Evolutionary conservation across 2,888 invertebrate species (phyloP), one percentile per base, ranked within the genome.

Genomic region (Mongoloraphidia duomilia): DNA sequence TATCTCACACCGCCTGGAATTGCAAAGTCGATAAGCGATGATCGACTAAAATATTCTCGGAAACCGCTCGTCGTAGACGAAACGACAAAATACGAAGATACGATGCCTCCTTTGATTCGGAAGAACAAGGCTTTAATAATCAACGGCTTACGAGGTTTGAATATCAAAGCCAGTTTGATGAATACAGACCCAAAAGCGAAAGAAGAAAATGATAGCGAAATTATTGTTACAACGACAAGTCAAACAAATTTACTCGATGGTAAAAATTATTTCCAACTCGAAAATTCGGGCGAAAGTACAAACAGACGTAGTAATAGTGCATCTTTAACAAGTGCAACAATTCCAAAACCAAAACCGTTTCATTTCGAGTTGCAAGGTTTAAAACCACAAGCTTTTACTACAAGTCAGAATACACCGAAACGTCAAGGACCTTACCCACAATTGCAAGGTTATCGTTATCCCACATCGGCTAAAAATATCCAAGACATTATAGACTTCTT

Each of bases 401-500:
- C 42, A 9, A 12, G 13, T 14, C 42, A 42, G 17, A 34, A 26
- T 10, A 41, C 26, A 3, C 26, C 26, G 6, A 26, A 26, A 26
- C 26, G 26, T 26, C 26, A 26, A 26, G 26, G 26, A 26, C 26
- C 26, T 3, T 48, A 33, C 34, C 42, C 48, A 36, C 48, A 48
- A 37, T 14, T 48, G 17, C 35, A 26, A 11, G 35, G 37, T 12
- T 48, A 48, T 17, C 39, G 17, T 26, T 46, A 46, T 37, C 48
- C 48, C 13, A 11, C 12, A 10, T 36, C 42, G 8, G 36, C 43
- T 9, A 42, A 34, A 34, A 48, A 40, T 36, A 48, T 48, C 12
- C 48, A 48, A 36, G 48, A 48, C 26, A 48, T 48, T 26, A 48
- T 48, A 43, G 11, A 43, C 12, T 48, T 43, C 26, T 42, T 48